Percentiles rank a stretch among this genome's conserved stretches.
phyloP scores from a whole-genome alignment of 2,888 invertebrate species.

The Alviniconcha strummeri region DNA sequence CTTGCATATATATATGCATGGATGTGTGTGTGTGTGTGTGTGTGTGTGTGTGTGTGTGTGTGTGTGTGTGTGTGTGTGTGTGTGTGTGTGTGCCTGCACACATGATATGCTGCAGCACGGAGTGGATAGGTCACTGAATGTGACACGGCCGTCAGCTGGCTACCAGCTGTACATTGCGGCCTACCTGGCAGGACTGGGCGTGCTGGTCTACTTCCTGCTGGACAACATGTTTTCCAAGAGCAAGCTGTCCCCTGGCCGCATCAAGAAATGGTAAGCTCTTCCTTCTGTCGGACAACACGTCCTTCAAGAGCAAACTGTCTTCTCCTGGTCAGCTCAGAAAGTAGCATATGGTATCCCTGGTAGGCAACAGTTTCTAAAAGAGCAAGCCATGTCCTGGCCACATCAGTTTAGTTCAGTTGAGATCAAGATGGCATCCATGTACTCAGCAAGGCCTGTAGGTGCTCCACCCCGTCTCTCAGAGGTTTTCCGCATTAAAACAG shows the following conservation, averaged over 20 bases:
- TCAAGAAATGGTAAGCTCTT: conserved; percentile 65
- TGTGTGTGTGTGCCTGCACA: background rate
- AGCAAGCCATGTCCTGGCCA: too few relatives aligned
- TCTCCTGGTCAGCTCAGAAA: conserved; percentile 59
- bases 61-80: background rate
- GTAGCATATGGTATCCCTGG: too few relatives aligned
- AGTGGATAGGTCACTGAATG: conserved; percentile 57
- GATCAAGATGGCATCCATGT: too few relatives aligned
- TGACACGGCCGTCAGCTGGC: conserved; percentile 48
- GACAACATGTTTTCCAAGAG: conserved; percentile 68
- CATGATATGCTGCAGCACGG: conserved; percentile 47
- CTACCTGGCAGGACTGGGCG: conserved; percentile 55
- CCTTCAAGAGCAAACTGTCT: conserved; percentile 66
- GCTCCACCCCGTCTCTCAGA: too few relatives aligned
- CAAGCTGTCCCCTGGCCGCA: conserved; percentile 68
- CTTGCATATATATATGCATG: background rate
- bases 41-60: background rate
- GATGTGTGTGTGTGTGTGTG: background rate
- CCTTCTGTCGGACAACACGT: conserved; percentile 66
- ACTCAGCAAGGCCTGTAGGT: too few relatives aligned
- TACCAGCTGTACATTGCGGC: conserved; percentile 57
- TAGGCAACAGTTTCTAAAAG: too few relatives aligned
- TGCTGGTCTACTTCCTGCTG: conserved; percentile 65
- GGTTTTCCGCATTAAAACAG: too few relatives aligned
- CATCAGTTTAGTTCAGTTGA: too few relatives aligned